Base-by-base conservation (phyloP, 2,888 invertebrate genomes). In the Amorpha juglandis region DNA sequence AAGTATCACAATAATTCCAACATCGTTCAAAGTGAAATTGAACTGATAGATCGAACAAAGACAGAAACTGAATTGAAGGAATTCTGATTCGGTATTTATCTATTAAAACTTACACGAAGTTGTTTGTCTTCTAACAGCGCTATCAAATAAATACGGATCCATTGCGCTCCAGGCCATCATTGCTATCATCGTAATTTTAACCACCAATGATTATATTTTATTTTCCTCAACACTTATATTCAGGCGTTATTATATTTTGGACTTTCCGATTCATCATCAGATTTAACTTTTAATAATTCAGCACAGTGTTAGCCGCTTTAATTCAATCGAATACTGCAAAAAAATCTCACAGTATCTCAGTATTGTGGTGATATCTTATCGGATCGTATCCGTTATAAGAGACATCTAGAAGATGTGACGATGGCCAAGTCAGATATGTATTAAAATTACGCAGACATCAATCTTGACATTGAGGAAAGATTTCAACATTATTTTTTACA, bases 401-500 rank as follows among this genome's bases (percentile, higher is more conserved):
- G 55, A 52, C 62, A 66, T 64, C 63, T 55, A 51, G 14, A 45
- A 53, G 47, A 63, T 65, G 27, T 27, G 38, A 62, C 62, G 58
- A 50, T 55, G 58, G 58, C 50, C 35, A 55, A 50, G 55, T 65
- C 67, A 66, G 35, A 47, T 55, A 33, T 9, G 50, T 19, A 50
- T 35, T 11, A 16, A 27, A 16, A 53, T 64, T 47, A 55, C 19
- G 53, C 27, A 12, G 16, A 35, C 12, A 47, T 27, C 69, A 68
- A 71, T 71, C 69, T 69, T 78, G 76, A 73, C 73, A 76, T 42
- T 74, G 69, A 66, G 63, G 67, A 63, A 69, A 71, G 64, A 63
- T 51, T 58, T 35, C 19, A n/a, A 47, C 38, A 33, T 21, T 63
- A 27, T 27, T 19, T 27, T 21, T 62, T 33, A 11, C 19, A 42